Evolutionary conservation across 53 echinoderm and acorn worm genomes (phyloP).

Genomic region (Stichopus horrens): DNA sequence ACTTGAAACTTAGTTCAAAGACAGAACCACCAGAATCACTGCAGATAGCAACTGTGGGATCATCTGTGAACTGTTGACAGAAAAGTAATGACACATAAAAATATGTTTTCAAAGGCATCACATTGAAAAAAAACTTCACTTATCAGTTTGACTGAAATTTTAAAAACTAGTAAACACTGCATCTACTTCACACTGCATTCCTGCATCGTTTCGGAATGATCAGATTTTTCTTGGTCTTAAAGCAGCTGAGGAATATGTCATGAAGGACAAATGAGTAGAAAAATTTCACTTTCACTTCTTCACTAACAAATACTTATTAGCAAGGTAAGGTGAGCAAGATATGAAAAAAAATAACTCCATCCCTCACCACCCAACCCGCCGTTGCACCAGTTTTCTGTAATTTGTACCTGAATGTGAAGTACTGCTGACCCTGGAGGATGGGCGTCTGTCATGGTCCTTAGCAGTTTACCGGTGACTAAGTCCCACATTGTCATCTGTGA

Average conservation of each 20-base stretch:
- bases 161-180: no score
- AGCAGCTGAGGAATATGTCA: background rate
- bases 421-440: constrained; percentile 98
- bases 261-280: background rate
- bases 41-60: constrained; percentile 96
- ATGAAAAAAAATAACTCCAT: no score
- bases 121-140: no score
- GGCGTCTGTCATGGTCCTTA: constrained; percentile 90
- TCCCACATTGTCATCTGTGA: constrained; percentile 99
- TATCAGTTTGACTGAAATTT: no score
- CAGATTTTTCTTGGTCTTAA: no score
- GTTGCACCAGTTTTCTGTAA: background rate
- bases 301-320: background rate
- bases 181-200: no score
- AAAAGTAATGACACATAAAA: background rate
- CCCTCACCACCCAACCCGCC: no score
- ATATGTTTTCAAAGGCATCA: background rate
- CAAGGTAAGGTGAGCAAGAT: no score
- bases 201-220: no score
- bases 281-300: background rate
- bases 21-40: constrained; percentile 99
- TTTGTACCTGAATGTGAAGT: constrained; percentile 85
- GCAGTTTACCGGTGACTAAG: constrained; percentile 84
- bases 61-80: constrained; percentile 82
- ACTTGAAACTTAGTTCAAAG: constrained; percentile 96